phyloP scores from a whole-genome alignment of 2,888 invertebrate genomes.

The Petrolisthes cinctipes region DNA sequence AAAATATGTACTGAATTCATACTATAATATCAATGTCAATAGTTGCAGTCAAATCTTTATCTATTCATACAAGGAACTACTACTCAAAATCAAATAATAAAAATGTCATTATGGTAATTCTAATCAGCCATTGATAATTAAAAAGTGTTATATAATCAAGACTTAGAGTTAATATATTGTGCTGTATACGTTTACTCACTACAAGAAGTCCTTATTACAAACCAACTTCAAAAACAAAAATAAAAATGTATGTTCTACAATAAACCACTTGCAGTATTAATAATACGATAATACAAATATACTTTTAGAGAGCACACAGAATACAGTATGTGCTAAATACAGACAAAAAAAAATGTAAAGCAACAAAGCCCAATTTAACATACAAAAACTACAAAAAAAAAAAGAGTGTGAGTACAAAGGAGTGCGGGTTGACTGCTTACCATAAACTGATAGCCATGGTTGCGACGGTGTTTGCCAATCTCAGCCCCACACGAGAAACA shows the following conservation, averaged over 20 bases:
- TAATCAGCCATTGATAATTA: no score
- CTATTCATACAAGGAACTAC: no score
- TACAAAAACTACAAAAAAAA: slow-evolving; percentile 23
- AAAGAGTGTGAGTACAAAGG: neutral
- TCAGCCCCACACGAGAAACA: slow-evolving; percentile 95
- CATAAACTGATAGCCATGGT: slow-evolving; percentile 91
- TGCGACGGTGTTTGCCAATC: slow-evolving; percentile 90
- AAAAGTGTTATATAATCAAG: no score
- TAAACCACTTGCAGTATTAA: slow-evolving; percentile 25
- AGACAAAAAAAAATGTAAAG: neutral
- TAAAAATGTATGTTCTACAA: neutral
- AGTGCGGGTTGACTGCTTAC: slow-evolving; percentile 68
- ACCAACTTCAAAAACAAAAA: neutral
- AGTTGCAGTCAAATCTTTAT: no score
- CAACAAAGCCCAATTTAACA: slow-evolving; percentile 17
- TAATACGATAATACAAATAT: neutral
- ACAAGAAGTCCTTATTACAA: neutral
- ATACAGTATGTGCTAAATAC: neutral
- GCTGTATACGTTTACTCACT: neutral
- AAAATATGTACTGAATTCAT: no score
- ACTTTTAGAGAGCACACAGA: neutral
- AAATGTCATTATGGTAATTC: no score
- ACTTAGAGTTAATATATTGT: neutral
- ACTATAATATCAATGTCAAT: no score
- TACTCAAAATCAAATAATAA: no score